Base-by-base conservation (phyloP, 1,140 invertebrate species). In the Caenorhabditis brenneri region DNA sequence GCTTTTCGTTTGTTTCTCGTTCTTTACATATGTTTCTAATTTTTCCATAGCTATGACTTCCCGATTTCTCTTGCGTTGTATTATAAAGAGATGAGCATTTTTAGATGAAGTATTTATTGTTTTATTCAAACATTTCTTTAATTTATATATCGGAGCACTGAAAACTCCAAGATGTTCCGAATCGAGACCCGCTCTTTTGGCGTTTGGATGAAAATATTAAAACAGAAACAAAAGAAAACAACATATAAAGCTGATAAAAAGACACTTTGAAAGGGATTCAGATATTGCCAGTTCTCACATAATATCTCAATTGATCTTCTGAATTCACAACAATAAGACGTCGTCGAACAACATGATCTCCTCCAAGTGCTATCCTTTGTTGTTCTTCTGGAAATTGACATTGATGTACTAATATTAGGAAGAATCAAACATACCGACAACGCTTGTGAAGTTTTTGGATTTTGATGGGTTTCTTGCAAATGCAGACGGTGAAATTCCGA, bases 281-380 rank as follows among this genome's bases (percentile, higher is more conserved):
- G 88, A 82, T 74, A n/a, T 88, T 84, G 10, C 89, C 90, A 12
- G 89, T 90, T 48, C 83, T 83, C 24, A 90, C 80, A 58, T 90
- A 90, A 80, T 90, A 90, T n/a, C 87, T 85, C 78, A 90, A 81
- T 82, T 90, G 90, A 27, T 90, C 89, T 55, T 91, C 89, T 19
- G 89, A 87, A 82, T 90, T 91, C 29, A 90, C 88, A 33, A 90
- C 89, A 46, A 90, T 86, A 27, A 90, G 78, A 29, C 89, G 82
- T 78, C 85, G 86, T 19, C 85, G 84, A 36, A 90, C 90, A n/a
- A 90, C 69, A 79, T 89, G 87, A 81, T 90, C 89, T n/a, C 89
- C 90, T 27, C 87, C 88, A 27, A 91, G 60, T 36, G 86, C 82
- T 24, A 90, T 79, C 7, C 91, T 84, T 83, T 90, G 90, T 79